Conservation (phyloP, 2,113 vertebrate species). For the Mesoclemmys tuberculata region DNA sequence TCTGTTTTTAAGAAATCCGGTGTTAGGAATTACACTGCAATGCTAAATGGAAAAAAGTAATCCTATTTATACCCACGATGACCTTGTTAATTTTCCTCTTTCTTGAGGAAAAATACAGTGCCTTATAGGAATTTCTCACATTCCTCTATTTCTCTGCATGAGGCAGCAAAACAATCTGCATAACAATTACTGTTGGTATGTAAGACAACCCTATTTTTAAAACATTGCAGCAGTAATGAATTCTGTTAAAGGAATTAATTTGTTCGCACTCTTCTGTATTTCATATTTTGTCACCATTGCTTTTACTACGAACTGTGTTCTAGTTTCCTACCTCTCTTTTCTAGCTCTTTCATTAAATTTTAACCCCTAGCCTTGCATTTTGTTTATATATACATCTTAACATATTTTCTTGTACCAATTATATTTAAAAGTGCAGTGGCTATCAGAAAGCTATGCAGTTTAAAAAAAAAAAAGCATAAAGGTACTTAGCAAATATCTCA, state of each 20-base stretch:
- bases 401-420: not conserved
- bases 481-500: not conserved
- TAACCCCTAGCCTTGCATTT: not conserved
- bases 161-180: conserved; percentile 2
- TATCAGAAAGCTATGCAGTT: not conserved
- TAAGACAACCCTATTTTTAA: conserved; percentile 11
- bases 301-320: conserved; percentile 26
- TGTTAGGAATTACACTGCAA: not conserved
- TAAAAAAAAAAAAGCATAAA: not conserved
- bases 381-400: not conserved
- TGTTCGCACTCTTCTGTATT: not conserved
- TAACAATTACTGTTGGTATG: conserved; percentile 34
- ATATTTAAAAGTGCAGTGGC: not conserved
- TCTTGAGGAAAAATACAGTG: conserved; percentile 4
- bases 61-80: conserved; percentile 20
- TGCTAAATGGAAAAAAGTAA: conserved; percentile 13
- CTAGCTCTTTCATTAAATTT: conserved; percentile 22
- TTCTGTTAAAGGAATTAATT: conserved; percentile 22
- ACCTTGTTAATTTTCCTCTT: conserved; percentile 32
- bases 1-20: not conserved
- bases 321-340: not conserved
- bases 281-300: not conserved
- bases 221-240: conserved; percentile 27
- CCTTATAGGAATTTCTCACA: not conserved
- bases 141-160: not conserved